These are phyloP conservation scores for Genyomyrus donnyi DNA, from an alignment of 2,113 vertebrate species.

Conservation along the genomic window DNA sequence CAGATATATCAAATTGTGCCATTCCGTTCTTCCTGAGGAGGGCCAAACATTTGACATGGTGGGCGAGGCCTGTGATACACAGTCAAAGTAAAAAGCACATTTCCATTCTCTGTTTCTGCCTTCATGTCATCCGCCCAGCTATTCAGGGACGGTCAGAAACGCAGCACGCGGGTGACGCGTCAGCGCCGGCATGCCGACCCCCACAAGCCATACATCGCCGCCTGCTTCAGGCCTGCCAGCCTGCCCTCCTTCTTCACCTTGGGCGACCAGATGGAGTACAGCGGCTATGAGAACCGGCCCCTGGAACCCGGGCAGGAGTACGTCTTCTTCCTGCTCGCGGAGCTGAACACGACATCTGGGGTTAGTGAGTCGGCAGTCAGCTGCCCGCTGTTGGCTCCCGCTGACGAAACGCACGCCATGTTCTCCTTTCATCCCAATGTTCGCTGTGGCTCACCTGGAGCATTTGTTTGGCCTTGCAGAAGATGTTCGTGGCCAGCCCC, in stretches of 20 bases:
- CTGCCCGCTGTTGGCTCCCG: too few relatives aligned
- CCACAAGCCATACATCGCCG: constrained; percentile 84
- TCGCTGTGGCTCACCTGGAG: background rate
- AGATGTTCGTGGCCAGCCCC: constrained; percentile 88
- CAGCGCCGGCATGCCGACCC: constrained; percentile 82
- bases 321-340: constrained; percentile 85
- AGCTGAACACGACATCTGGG: constrained; percentile 78
- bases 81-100: background rate
- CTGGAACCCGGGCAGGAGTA: constrained; percentile 87
- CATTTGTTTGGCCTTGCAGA: constrained; percentile 48
- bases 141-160: constrained; percentile 74
- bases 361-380: constrained; percentile 49
- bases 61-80: background rate
- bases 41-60: background rate
- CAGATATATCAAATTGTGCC: background rate
- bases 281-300: constrained; percentile 85
- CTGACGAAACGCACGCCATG: background rate
- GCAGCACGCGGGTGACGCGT: constrained; percentile 64
- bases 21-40: background rate
- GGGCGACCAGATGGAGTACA: constrained; percentile 88
- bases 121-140: constrained; percentile 57
- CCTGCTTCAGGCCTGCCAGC: constrained; percentile 72
- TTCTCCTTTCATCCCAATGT: background rate
- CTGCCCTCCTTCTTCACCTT: constrained; percentile 80
- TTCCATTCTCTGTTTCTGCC: background rate